These are phyloP conservation scores for Eulemur mongoz DNA, from an alignment of 2,797 vertebrate genomes.

Conservation along the genomic window DNA sequence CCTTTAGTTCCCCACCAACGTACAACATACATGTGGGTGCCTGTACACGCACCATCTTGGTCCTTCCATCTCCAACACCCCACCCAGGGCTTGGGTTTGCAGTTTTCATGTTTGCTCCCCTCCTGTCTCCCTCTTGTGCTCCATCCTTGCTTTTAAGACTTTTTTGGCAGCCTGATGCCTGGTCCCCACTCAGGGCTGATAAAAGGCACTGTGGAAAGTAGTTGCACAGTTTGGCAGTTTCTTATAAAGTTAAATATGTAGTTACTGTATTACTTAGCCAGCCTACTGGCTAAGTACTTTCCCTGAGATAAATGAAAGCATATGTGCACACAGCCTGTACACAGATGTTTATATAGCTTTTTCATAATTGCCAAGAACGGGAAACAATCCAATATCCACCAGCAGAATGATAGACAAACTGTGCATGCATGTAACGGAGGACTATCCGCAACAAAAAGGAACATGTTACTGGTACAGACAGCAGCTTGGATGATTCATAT, in stretches of 20 bases:
- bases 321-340: neutral
- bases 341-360: neutral
- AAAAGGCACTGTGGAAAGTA: neutral
- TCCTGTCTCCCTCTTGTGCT: neutral
- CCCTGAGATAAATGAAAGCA: neutral
- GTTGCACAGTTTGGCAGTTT: neutral
- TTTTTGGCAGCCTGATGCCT: neutral
- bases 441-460: too few species aligned
- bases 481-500: neutral
- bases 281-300: neutral
- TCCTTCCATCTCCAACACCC: neutral
- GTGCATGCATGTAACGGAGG: neutral
- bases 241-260: neutral
- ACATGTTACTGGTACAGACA: accelerated
- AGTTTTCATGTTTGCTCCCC: neutral
- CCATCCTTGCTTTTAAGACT: neutral
- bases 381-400: neutral
- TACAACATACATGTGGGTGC: neutral
- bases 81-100: neutral
- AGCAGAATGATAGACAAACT: neutral
- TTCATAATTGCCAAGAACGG: neutral
- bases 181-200: neutral
- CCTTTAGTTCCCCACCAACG: too few species aligned
- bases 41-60: neutral
- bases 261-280: neutral